Percentiles rank a stretch among this genome's conserved stretches.
These are phyloP conservation scores for Diaphora mendica DNA, from an alignment of 2,888 invertebrate species.

Conservation along the genomic window DNA sequence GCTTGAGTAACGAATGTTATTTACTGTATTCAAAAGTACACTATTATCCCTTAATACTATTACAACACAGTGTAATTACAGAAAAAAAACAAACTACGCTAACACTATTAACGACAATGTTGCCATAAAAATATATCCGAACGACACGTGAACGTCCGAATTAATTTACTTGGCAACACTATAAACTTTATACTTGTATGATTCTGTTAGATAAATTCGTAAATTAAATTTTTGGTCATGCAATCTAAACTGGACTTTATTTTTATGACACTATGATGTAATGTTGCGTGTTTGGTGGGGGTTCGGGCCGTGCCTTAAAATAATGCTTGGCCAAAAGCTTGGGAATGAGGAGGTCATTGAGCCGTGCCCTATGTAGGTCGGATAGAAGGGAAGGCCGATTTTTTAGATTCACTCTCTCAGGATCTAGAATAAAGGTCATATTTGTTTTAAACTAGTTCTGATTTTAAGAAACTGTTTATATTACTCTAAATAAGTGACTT, in stretches of 20 bases:
- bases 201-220: slow-evolving; percentile 83
- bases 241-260: slow-evolving; percentile 60
- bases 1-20: neutral
- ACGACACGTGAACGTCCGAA: slow-evolving; percentile 59
- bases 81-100: slow-evolving; percentile 53
- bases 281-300: slow-evolving; percentile 53
- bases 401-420: slow-evolving; percentile 21
- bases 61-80: slow-evolving; percentile 25
- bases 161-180: slow-evolving; percentile 76
- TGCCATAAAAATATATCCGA: slow-evolving; percentile 57
- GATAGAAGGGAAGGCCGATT: slow-evolving; percentile 58
- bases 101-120: slow-evolving; percentile 54
- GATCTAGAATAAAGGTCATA: slow-evolving; percentile 12
- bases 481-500: neutral
- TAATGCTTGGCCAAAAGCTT: slow-evolving; percentile 70
- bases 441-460: neutral
- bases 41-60: neutral
- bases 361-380: slow-evolving; percentile 75
- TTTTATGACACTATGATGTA: slow-evolving; percentile 46
- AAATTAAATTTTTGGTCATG: slow-evolving; percentile 73
- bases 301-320: slow-evolving; percentile 75
- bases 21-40: neutral
- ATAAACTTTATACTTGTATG: slow-evolving; percentile 83
- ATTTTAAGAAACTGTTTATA: neutral
- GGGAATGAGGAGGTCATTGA: slow-evolving; percentile 69